Evolutionary conservation across 2,113 vertebrate species (phyloP).

Genomic region (Sander vitreus): DNA sequence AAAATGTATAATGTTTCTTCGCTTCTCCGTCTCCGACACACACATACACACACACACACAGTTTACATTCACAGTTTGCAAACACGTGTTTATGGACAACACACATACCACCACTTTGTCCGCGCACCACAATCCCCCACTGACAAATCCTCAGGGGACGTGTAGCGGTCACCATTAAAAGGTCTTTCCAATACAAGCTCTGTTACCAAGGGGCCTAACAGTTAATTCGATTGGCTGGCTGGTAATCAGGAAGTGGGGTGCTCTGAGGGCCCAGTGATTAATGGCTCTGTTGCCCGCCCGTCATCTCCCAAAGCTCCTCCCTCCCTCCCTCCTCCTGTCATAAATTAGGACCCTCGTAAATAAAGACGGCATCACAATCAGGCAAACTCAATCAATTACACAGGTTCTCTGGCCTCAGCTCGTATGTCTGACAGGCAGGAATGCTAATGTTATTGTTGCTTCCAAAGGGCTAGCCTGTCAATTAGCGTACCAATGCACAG

Average conservation of each 20-base stretch:
- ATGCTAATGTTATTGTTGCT: constrained; percentile 89
- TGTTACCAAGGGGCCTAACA: constrained; percentile 91
- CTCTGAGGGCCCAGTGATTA: constrained; percentile 92
- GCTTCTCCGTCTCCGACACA: not conserved
- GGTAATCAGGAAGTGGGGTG: constrained; percentile 90
- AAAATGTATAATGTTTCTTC: constrained; percentile 2
- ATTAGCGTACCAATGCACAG: constrained; percentile 77
- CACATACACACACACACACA: constrained; percentile 56
- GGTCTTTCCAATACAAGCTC: constrained; percentile 95
- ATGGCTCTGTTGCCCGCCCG: constrained; percentile 88
- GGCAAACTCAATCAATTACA: constrained; percentile 95
- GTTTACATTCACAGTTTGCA: constrained; percentile 81
- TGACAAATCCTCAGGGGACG: constrained; percentile 86
- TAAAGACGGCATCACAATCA: constrained; percentile 96
- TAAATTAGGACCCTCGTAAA: constrained; percentile 99
- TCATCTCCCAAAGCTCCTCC: constrained; percentile 92
- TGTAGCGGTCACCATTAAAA: constrained; percentile 95
- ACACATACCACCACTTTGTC: constrained; percentile 88
- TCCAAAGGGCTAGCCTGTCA: constrained; percentile 87
- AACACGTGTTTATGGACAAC: constrained; percentile 59
- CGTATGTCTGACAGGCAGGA: constrained; percentile 84
- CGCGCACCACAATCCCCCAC: constrained; percentile 48
- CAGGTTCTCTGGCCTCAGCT: constrained; percentile 86
- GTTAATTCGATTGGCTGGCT: constrained; percentile 98
- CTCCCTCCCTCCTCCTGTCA: constrained; percentile 87